Conservation (phyloP, 2,797 vertebrate species). For the Iguana delicatissima region DNA sequence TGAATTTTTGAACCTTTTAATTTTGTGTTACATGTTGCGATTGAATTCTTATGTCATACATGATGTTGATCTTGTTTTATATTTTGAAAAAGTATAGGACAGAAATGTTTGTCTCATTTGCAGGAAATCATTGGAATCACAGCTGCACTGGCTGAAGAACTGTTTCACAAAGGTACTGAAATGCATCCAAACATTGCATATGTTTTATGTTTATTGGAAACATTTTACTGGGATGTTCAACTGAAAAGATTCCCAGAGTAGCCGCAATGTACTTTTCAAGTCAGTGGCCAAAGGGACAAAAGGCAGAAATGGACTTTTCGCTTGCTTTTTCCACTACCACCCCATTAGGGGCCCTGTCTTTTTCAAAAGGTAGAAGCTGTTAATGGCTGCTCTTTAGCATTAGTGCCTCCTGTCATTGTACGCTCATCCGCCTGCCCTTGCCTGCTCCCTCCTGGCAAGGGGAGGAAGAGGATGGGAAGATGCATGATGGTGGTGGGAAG, state of each 20-base stretch:
- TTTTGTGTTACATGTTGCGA: background rate
- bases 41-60: background rate
- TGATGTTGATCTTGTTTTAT: background rate
- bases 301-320: no score
- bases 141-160: constrained; percentile 92
- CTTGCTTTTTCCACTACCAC: no score
- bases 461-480: no score
- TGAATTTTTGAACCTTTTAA: constrained; percentile 10
- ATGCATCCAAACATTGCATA: constrained; percentile 18
- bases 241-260: background rate
- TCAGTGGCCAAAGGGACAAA: no score
- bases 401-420: no score
- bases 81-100: background rate
- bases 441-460: no score
- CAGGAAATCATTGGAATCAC: constrained; percentile 97
- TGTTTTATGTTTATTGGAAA: background rate
- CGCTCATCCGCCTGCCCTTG: no score
- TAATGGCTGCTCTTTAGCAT: no score
- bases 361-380: no score
- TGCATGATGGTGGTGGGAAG: no score
- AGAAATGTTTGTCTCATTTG: constrained; percentile 44
- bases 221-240: background rate
- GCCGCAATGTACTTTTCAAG: background rate
- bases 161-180: constrained; percentile 92
- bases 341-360: no score